Evolutionary conservation across 2,113 vertebrate genomes (phyloP).

Genomic region (Tautogolabrus adspersus): DNA sequence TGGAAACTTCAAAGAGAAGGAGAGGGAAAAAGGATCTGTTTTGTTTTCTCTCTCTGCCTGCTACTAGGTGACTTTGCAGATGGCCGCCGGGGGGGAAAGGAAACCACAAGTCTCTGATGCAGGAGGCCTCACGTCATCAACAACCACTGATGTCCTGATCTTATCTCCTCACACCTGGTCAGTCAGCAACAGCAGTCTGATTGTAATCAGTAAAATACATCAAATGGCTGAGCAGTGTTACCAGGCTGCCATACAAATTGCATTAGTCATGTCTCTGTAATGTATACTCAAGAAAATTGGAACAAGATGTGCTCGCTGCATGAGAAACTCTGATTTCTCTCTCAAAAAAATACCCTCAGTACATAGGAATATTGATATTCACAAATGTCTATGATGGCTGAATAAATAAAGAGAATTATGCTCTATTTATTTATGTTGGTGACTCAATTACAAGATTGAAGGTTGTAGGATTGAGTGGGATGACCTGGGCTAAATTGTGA

Average conservation of each 20-base stretch:
- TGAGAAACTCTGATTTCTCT: not conserved
- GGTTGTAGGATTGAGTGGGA: no score
- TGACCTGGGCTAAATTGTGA: no score
- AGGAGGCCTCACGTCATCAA: conserved; percentile 47
- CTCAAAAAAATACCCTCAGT: not conserved
- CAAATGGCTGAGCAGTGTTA: conserved; percentile 29
- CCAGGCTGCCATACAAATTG: conserved; percentile 12
- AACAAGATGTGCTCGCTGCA: conserved; percentile 36
- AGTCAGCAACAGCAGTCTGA: conserved; percentile 10
- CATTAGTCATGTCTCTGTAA: conserved; percentile 33
- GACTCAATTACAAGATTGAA: no score
- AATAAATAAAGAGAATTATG: not conserved
- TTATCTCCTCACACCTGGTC: conserved; percentile 61
- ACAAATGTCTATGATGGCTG: not conserved
- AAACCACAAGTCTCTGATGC: conserved; percentile 36
- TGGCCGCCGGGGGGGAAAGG: conserved; percentile 31
- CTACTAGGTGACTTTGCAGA: conserved; percentile 66
- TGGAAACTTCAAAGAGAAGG: conserved; percentile 77
- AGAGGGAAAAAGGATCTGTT: conserved; percentile 51
- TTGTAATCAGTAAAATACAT: conserved; percentile 35
- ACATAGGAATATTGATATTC: conserved; percentile 1
- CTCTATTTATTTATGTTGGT: not conserved
- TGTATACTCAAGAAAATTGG: conserved; percentile 20
- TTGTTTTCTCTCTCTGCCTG: conserved; percentile 51
- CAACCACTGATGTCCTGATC: conserved; percentile 38